Base-by-base conservation (phyloP, 2,888 invertebrate genomes). In the Sialis lutaria region DNA sequence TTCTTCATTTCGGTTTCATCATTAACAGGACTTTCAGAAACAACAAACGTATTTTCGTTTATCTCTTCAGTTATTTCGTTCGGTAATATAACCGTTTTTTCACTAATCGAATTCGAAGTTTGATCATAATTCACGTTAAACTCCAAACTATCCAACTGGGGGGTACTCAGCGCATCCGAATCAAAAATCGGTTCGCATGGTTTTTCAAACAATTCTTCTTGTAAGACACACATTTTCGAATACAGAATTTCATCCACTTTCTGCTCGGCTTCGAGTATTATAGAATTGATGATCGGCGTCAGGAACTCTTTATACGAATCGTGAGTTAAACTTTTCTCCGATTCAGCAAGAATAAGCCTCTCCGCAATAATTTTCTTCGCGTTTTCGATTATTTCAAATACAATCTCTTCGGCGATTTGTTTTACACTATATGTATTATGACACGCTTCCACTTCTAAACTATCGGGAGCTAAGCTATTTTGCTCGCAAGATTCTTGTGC, bases 111-210 rank as follows among this genome's bases (percentile, higher is more conserved):
- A 37, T 37, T 37, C 12, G 12, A 37, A 6, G 37, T 37, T 7
- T 37, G 37, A 7, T 37, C 37, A 7, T 37, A 45, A 40, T 45
- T 45, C 5, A 34, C 40, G 13, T 40, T 45, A 22, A 31, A 32
- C 40, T 45, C 45, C 30, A 45, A 32, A 40, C 45, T 45, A 39
- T 45, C 45, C 6, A 45, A 40, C 30, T 45, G 45, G 39, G 45
- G 40, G 5, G 40, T 45, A 13, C 35, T 35, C 10, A 45, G 30
- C 3, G 10, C 31, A 37, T 37, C 37, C 1, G 37, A 30, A 9
- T n/a, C 8, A 42, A 42, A 7, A 30, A 10, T 30, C 6, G 6
- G 30, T 8, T 31, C 32, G 7, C 10, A 8, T 5, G 30, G 32
- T 30, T 42, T 31, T 31, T 42, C 32, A 7, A 42, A 8, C 10